Percentiles rank a stretch among this genome's conserved stretches.
Evolutionary conservation across 2,797 vertebrate species (phyloP).

Genomic region (Erithacus rubecula): DNA sequence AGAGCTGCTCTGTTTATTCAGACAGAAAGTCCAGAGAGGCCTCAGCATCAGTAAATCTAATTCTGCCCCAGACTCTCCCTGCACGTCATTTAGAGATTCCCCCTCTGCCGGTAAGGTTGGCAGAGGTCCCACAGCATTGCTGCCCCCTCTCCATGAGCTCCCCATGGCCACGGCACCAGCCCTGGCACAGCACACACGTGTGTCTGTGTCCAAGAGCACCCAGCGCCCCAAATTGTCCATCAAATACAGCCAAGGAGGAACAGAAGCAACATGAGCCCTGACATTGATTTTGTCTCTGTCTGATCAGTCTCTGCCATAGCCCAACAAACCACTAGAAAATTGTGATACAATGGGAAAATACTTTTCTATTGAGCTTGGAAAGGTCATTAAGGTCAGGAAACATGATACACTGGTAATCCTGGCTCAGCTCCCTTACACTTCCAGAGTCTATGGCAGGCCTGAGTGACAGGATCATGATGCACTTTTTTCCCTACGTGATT

Average conservation of each 20-base stretch:
- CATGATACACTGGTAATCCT: fast-evolving
- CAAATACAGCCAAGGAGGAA: background rate
- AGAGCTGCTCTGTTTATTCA: background rate
- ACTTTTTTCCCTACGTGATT: background rate
- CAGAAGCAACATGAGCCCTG: background rate
- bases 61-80: background rate
- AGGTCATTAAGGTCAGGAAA: background rate
- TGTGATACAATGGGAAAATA: background rate
- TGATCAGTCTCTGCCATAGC: fast-evolving
- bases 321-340: background rate
- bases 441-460: background rate
- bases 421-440: background rate
- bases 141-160: fast-evolving
- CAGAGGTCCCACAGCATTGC: background rate
- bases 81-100: background rate
- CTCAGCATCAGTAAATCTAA: background rate
- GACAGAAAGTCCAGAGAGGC: background rate
- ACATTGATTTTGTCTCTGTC: background rate
- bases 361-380: background rate
- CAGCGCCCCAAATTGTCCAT: fast-evolving
- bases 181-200: fast-evolving
- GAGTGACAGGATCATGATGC: background rate
- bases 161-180: fast-evolving
- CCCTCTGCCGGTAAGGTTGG: background rate
- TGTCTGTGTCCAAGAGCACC: background rate